Conservation (phyloP, 2,113 vertebrate genomes). For the Arenaria interpres region DNA sequence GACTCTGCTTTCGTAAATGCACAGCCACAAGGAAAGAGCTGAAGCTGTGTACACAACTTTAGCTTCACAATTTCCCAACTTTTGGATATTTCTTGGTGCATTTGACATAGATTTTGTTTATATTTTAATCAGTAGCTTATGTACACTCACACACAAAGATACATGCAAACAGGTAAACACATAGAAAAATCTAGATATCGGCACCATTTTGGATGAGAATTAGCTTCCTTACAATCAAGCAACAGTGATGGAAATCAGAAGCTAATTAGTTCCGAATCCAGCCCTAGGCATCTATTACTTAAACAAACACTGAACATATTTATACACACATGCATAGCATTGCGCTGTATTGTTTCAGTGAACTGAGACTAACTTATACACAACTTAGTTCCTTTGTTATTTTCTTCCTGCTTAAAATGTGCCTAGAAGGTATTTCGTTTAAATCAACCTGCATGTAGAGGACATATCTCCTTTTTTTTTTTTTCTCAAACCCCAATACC, state of each 20-base stretch:
- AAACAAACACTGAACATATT: background rate
- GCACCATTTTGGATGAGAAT: background rate
- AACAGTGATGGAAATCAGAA: background rate
- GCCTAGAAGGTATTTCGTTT: background rate
- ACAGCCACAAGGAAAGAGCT: background rate
- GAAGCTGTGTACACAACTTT: background rate
- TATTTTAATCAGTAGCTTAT: background rate
- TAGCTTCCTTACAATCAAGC: background rate
- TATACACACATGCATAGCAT: background rate
- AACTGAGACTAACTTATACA: background rate
- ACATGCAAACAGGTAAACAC: background rate
- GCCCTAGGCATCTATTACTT: background rate
- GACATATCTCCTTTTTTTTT: background rate
- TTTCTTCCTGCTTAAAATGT: background rate
- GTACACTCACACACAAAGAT: background rate
- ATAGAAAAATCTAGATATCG: background rate
- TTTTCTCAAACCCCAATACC: background rate
- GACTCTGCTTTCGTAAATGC: background rate
- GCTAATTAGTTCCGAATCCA: background rate
- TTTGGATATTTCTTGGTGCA: background rate
- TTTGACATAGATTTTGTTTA: background rate
- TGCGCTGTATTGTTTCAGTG: background rate
- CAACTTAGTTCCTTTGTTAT: background rate
- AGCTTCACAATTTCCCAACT: background rate
- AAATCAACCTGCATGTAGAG: background rate